Evolutionary conservation across 2,797 vertebrate genomes (phyloP).

Genomic region (Lithobates sylvaticus): DNA sequence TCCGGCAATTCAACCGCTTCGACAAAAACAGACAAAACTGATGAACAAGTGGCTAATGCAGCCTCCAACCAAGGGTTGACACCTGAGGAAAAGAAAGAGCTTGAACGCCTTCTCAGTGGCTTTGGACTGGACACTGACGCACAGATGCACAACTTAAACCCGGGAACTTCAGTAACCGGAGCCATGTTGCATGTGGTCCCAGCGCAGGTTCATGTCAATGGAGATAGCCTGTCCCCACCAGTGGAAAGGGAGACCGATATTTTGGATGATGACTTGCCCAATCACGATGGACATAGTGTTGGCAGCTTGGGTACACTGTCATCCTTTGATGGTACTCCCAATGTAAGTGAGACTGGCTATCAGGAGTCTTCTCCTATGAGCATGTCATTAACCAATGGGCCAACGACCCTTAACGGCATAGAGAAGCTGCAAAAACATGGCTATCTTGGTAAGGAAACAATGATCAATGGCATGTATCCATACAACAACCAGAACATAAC

Average conservation of each 20-base stretch:
- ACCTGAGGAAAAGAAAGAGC: conserved; percentile 88
- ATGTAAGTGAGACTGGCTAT: conserved; percentile 74
- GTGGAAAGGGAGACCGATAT: conserved; percentile 96
- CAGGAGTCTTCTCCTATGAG: conserved; percentile 70
- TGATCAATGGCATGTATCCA: conserved; percentile 75
- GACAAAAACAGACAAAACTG: conserved; percentile 95
- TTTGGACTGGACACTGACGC: conserved; percentile 81
- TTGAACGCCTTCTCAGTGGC: conserved; percentile 94
- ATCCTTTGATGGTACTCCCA: conserved; percentile 86
- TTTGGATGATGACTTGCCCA: conserved; percentile 92
- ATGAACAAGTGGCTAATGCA: conserved; percentile 80
- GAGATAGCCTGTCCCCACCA: conserved; percentile 74
- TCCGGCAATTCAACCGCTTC: conserved; percentile 97
- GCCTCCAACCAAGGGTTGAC: conserved; percentile 75
- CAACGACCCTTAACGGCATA: conserved; percentile 68
- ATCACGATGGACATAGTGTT: conserved; percentile 91
- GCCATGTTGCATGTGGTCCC: conserved; percentile 88
- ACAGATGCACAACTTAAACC: conserved; percentile 80
- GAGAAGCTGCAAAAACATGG: conserved; percentile 73
- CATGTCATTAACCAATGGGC: conserved; percentile 76
- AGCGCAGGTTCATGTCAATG: conserved; percentile 94
- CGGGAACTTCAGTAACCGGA: conserved; percentile 67
- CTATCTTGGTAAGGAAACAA: conserved; percentile 61
- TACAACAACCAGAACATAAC: conserved; percentile 73
- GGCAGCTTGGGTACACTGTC: conserved; percentile 93